phyloP scores from a whole-genome alignment of 1,140 invertebrate species.

The Phocides pigmalion region DNA sequence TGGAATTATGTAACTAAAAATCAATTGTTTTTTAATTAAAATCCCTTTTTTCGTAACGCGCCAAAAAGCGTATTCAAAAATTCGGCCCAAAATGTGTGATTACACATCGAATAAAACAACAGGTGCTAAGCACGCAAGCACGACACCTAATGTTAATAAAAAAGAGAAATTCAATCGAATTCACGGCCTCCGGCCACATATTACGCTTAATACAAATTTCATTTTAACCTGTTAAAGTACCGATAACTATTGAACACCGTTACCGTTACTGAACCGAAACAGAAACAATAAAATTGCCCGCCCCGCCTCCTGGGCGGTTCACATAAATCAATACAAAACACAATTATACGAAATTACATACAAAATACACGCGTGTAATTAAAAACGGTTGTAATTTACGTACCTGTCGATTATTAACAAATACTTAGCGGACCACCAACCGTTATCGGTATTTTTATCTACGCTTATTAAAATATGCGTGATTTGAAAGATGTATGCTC shows the following conservation, averaged over 20 bases:
- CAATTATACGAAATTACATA: constrained; percentile 67
- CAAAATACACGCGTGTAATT: constrained; percentile 36
- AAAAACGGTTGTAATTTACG: constrained; percentile 49
- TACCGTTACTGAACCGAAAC: constrained; percentile 29
- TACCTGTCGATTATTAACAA: constrained; percentile 59
- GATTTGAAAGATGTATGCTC: background rate
- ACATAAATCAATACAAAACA: constrained; percentile 67
- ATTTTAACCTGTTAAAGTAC: constrained; percentile 27
- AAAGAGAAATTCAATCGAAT: constrained; percentile 10
- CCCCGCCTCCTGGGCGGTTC: constrained; percentile 44
- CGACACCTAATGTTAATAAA: background rate
- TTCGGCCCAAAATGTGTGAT: no score
- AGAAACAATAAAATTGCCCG: constrained; percentile 66
- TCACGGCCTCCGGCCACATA: constrained; percentile 4
- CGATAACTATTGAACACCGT: constrained; percentile 36
- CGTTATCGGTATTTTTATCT: constrained; percentile 31
- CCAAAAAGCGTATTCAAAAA: no score
- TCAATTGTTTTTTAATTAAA: no score
- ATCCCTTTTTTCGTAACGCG: no score
- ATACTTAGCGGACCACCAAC: constrained; percentile 57
- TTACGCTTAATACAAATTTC: constrained; percentile 25
- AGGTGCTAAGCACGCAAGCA: background rate
- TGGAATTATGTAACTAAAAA: no score
- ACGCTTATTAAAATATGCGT: constrained; percentile 15
- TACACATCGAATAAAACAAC: no score